Base-by-base conservation (phyloP, 37 sponge, comb jelly and placozoan genomes). In the Hexactinellida sp. region DNA sequence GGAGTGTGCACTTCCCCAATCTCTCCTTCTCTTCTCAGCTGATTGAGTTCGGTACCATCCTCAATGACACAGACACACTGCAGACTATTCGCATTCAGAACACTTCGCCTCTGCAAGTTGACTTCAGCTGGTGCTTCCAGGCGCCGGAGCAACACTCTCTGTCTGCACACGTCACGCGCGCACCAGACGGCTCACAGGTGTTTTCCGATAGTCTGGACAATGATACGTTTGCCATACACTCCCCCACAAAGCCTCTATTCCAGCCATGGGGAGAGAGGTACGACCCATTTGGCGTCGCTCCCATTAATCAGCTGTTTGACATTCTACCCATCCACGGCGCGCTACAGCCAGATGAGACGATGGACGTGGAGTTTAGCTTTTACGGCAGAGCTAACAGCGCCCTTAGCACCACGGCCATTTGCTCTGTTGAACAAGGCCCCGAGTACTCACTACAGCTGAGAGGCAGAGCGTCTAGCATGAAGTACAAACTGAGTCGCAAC, bases 361-460 rank as follows among this genome's bases (percentile, higher is more conserved):
- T 93, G 85, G 83, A 87, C 34, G 47, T 98, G 38, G 91, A 95
- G 88, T 92, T 98, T 86, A 90, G 89, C 23, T 98, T 95, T 88
- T 95, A 92, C 83, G 99, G 99, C 23, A 94, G 95, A 55, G 23
- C 90, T 24, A 89, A 88, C 54, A 55, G 92, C 9, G 82, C 90
- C 0, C 88, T 88, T 0, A 89, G 91, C 36, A 91, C 89, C 0
- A 55, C 76, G 28, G 96, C 95, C 24, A 91, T 88, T 0, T 98
- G 99, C 84, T 85, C 88, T 83, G 94, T 98, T 37, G 93, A 95
- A 32, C 96, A 92, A 36, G 99, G 99, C 1, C 99, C 99, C 25
- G 84, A 85, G 24, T 98, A 98, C 84, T 71, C 90, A 41, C 54
- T 98, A 10, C 41, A 54, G 30, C 91, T 98, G 41, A 85, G 87